Evolutionary conservation across 2,797 vertebrate species (phyloP).

Genomic region (Danio aesculapii): DNA sequence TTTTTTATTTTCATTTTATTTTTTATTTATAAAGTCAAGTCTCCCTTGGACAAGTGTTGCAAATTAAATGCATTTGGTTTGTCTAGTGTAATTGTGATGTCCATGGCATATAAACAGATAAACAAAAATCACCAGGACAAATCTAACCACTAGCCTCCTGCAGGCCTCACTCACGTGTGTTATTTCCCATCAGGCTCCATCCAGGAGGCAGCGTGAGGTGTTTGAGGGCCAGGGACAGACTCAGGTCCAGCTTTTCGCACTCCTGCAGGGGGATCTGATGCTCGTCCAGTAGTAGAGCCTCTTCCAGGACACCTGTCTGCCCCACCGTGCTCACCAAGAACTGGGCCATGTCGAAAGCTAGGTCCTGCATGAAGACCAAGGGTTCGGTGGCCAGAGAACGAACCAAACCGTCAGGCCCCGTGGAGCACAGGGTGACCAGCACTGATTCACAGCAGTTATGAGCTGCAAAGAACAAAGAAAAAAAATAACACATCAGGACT

Average conservation of each 20-base stretch:
- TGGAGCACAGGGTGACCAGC: slow-evolving; percentile 86
- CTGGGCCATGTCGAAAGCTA: slow-evolving; percentile 93
- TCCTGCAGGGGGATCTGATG: slow-evolving; percentile 87
- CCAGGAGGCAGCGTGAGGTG: slow-evolving; percentile 87
- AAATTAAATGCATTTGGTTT: too few species aligned
- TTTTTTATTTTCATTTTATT: too few species aligned
- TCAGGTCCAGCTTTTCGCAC: slow-evolving; percentile 88
- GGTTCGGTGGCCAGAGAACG: slow-evolving; percentile 82
- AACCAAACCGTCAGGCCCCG: slow-evolving; percentile 72
- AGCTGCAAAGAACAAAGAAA: slow-evolving; percentile 73
- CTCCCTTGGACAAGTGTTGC: too few species aligned
- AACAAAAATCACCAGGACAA: background rate
- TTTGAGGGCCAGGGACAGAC: slow-evolving; percentile 88
- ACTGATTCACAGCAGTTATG: slow-evolving; percentile 94
- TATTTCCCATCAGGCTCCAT: slow-evolving; percentile 90
- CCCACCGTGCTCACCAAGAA: slow-evolving; percentile 91
- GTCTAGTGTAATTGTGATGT: too few species aligned
- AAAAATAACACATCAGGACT: background rate
- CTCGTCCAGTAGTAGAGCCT: slow-evolving; percentile 86
- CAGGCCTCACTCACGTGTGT: slow-evolving; percentile 71
- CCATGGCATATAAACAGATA: too few species aligned
- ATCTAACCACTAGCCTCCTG: background rate
- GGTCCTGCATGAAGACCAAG: slow-evolving; percentile 91
- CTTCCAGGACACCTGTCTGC: slow-evolving; percentile 86
- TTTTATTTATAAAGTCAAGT: too few species aligned